phyloP scores from a whole-genome alignment of 2,797 vertebrate species.

The Distichodus sexfasciatus region DNA sequence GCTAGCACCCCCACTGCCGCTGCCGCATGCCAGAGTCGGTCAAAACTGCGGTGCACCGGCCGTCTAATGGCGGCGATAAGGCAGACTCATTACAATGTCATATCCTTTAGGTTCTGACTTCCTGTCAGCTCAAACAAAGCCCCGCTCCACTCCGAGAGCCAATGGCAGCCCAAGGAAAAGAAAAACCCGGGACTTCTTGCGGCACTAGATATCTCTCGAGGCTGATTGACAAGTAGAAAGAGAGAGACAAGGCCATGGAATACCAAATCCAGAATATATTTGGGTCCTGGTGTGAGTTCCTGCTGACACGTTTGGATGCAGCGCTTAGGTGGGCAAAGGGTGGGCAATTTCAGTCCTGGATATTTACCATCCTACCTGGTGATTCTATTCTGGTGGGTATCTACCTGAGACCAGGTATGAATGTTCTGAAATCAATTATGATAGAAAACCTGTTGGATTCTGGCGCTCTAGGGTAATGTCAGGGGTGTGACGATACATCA shows the following conservation, averaged over 20 bases:
- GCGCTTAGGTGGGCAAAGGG: neutral
- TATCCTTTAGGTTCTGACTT: constrained; percentile 75
- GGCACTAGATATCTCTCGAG: constrained; percentile 62
- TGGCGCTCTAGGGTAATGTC: too few species aligned
- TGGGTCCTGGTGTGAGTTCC: constrained; percentile 8
- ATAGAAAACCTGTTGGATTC: too few species aligned
- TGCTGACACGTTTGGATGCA: constrained; percentile 21
- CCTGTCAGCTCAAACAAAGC: constrained; percentile 76
- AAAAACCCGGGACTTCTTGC: constrained; percentile 44
- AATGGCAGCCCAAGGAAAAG: constrained; percentile 43
- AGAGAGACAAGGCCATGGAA: constrained; percentile 69
- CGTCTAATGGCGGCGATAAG: constrained; percentile 58
- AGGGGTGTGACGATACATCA: too few species aligned
- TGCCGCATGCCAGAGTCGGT: constrained; percentile 43
- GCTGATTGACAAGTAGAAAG: constrained; percentile 71
- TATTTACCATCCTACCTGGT: too few species aligned
- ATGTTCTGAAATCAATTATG: too few species aligned
- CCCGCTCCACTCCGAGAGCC: constrained; percentile 45
- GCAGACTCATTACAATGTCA: constrained; percentile 70
- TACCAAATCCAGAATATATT: constrained; percentile 61
- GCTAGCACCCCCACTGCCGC: too few species aligned
- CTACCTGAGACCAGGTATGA: neutral
- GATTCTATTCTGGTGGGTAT: too few species aligned
- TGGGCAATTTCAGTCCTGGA: neutral
- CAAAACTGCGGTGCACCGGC: constrained; percentile 25